Evolutionary conservation across 2,797 vertebrate genomes (phyloP).

Genomic region (Anomalospiza imberbis): DNA sequence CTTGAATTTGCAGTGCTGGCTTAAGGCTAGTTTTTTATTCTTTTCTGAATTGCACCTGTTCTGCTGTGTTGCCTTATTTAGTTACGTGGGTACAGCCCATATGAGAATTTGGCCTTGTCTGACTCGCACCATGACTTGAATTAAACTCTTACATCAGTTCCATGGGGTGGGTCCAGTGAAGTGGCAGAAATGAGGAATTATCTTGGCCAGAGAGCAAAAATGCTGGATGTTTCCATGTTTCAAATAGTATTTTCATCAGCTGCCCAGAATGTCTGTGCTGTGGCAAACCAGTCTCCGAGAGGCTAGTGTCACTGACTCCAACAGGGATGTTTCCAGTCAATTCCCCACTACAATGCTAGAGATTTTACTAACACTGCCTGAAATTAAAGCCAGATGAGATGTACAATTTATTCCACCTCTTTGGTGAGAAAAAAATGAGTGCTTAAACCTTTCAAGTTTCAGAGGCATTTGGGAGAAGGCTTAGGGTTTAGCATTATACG

Average conservation of each 20-base stretch:
- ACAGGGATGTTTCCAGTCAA: conserved; percentile 9
- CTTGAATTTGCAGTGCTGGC: not conserved
- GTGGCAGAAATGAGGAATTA: conserved; percentile 30
- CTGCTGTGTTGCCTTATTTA: rapidly evolving
- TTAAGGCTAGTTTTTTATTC: not conserved
- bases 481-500: not conserved
- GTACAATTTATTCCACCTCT: conserved; percentile 29
- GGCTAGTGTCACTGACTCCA: not conserved
- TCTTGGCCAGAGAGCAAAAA: conserved; percentile 48
- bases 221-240: conserved; percentile 49
- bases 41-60: conserved; percentile 8
- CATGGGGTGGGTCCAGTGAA: not conserved
- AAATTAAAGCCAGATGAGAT: conserved; percentile 60
- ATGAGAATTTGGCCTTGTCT: not conserved
- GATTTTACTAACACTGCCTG: conserved; percentile 11
- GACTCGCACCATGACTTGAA: not conserved
- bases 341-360: conserved; percentile 1
- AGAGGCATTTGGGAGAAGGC: not conserved
- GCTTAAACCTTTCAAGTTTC: not conserved
- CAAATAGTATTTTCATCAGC: conserved; percentile 23
- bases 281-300: conserved; percentile 3
- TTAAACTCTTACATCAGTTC: not conserved
- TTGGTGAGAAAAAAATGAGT: conserved; percentile 40
- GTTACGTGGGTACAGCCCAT: not conserved
- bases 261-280: not conserved